Base-by-base conservation (phyloP, 2,888 invertebrate species). In the Alcis repandata region DNA sequence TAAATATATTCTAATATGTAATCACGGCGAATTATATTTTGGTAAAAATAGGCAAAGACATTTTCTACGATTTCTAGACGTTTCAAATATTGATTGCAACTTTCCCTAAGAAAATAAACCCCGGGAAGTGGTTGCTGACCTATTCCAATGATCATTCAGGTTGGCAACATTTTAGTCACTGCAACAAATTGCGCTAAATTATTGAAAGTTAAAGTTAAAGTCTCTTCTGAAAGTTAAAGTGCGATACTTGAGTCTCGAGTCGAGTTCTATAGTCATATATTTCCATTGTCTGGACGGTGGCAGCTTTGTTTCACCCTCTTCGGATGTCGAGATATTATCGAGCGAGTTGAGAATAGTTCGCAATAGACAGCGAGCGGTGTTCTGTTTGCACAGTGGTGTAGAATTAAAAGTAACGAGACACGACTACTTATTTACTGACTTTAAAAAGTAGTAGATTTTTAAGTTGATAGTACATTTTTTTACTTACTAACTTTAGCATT, bases 321-420 rank as follows among this genome's bases (percentile, higher is more conserved):
- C 79, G 81, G 80, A 83, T 76, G 78, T 76, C 77, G 61, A 75
- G 79, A 84, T 84, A 51, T 19, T 63, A 53, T 59, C 59, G 59
- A 58, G 40, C 32, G 53, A 48, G 32, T 54, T 19, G 41, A 54
- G 63, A 54, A 63, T 64, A 59, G 58, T 2, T 17, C 9, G 1
- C 13, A 27, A 27, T 27, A 27, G 27, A 27, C 3, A 27, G 6
- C 27, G 17, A 40, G 27, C n/a, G 33, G 49, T 22, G 45, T 27
- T 62, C 11, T 54, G 4, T 32, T 46, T 43, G 40, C 54, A 54
- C 27, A 48, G 54, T 54, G 40, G 32, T 32, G 15, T 33, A 15
- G 27, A 9, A 11, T 43, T 2, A 41, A n/a, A 3, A 17, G 20
- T 22, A 6, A 7, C 13, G 7, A 13, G 22, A 7, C 8, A 27